Conservation (phyloP, 2,113 vertebrate genomes). For the Microtus oregoni region DNA sequence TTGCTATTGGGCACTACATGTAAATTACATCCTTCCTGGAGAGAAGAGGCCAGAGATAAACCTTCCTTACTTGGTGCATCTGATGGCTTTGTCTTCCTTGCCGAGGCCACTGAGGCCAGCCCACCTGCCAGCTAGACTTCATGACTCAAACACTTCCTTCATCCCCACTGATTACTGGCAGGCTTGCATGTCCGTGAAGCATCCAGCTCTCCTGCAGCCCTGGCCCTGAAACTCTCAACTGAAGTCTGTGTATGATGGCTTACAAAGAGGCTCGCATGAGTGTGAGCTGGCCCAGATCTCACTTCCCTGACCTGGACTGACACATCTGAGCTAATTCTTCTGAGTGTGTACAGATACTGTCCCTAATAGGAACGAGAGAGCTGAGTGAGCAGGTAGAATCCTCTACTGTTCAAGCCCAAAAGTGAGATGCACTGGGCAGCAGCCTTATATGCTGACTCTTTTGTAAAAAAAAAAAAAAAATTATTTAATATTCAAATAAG, state of each 20-base stretch:
- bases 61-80: too few species aligned
- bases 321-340: not conserved
- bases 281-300: not conserved
- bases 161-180: not conserved
- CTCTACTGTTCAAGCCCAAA: fast-evolving
- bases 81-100: not conserved
- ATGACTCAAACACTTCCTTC: not conserved
- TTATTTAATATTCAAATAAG: not conserved
- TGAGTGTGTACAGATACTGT: not conserved
- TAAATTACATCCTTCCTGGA: not conserved
- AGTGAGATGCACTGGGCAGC: not conserved
- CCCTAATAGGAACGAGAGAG: not conserved
- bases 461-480: not conserved
- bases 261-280: not conserved
- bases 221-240: not conserved
- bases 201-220: not conserved
- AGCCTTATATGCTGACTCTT: not conserved
- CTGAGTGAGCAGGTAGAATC: not conserved
- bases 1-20: not conserved
- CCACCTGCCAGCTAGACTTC: too few species aligned
- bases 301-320: not conserved
- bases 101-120: not conserved
- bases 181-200: not conserved
- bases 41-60: not conserved
- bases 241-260: too few species aligned